Conservation (phyloP, 2,113 vertebrate species). For the Camelus bactrianus region DNA sequence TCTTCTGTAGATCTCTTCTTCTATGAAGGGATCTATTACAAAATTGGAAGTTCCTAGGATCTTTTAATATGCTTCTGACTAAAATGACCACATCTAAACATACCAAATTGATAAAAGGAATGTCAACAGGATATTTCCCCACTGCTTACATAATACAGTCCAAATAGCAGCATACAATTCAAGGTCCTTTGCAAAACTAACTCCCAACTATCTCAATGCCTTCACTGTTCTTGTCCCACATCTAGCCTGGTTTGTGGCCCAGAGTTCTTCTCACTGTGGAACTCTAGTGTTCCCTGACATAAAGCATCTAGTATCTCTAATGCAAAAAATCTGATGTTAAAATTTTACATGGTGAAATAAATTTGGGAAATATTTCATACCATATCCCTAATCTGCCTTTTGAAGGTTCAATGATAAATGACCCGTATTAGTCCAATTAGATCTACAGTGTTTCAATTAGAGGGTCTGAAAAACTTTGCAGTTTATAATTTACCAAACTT, state of each 20-base stretch:
- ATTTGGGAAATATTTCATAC: background rate
- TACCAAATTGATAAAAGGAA: background rate
- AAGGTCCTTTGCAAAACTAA: slow-evolving; percentile 43
- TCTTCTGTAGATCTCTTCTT: background rate
- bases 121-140: background rate
- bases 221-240: background rate
- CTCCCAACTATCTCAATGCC: background rate
- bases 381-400: background rate
- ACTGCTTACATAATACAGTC: background rate
- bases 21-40: background rate
- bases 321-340: background rate
- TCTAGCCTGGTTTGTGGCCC: background rate
- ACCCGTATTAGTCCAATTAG: background rate
- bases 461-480: background rate
- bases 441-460: background rate
- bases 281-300: background rate
- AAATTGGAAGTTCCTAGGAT: background rate
- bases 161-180: background rate
- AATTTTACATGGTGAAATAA: slow-evolving; percentile 2
- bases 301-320: background rate
- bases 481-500: background rate
- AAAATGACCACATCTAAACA: background rate
- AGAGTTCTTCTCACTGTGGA: background rate
- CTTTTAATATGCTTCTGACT: background rate
- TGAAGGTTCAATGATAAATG: background rate